Conservation (phyloP, 2,113 vertebrate genomes). For the Apaloderma vittatum region DNA sequence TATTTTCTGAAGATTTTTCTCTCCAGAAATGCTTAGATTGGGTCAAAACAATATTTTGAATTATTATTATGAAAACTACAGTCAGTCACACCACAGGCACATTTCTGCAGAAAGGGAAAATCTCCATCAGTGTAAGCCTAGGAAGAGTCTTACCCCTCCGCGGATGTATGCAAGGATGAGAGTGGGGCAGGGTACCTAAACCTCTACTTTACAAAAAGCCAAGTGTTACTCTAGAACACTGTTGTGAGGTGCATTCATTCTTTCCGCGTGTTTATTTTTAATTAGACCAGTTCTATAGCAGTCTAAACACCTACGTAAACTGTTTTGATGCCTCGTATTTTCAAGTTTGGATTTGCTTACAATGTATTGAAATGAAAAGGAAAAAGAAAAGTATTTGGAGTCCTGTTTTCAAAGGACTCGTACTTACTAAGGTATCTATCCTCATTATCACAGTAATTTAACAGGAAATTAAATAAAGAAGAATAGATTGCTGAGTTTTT, state of each 20-base stretch:
- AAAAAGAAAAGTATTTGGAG: not conserved
- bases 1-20: not conserved
- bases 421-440: not conserved
- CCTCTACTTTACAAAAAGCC: not conserved
- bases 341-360: not conserved
- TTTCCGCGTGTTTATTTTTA: not conserved
- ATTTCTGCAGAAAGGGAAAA: not conserved
- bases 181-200: not conserved
- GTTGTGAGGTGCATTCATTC: not conserved
- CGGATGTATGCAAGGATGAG: not conserved
- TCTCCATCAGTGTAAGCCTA: not conserved
- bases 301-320: rapidly evolving
- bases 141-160: not conserved
- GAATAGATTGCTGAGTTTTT: not conserved
- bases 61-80: not conserved
- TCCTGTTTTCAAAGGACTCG: not conserved
- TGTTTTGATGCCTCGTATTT: not conserved
- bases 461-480: not conserved
- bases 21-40: not conserved
- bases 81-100: not conserved
- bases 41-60: not conserved
- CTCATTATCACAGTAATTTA: not conserved
- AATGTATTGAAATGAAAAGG: not conserved
- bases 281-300: not conserved
- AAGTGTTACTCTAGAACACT: not conserved